These are phyloP conservation scores for Rotaria magnacalcarata DNA, from an alignment of 2,888 invertebrate species.

Conservation along the genomic window DNA sequence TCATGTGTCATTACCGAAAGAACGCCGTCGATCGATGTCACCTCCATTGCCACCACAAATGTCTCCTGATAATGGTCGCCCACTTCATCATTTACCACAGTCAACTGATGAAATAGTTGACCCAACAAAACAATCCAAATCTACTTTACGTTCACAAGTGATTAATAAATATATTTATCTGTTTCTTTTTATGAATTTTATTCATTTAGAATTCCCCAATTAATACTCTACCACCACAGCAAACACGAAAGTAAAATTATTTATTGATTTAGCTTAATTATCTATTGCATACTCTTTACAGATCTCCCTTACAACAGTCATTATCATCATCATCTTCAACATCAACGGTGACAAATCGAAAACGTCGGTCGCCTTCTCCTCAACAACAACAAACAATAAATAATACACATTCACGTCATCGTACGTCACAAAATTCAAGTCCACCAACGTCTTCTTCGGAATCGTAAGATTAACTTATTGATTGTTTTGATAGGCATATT, in stretches of 20 bases:
- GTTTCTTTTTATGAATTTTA: too few relatives aligned
- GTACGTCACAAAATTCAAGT: background rate
- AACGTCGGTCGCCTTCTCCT: background rate
- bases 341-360: background rate
- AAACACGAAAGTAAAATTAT: background rate
- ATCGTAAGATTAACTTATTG: background rate
- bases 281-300: background rate
- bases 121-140: background rate
- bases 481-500: background rate
- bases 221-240: background rate
- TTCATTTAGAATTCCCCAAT: background rate
- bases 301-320: background rate
- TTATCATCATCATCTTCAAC: background rate
- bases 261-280: background rate
- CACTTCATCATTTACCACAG: background rate
- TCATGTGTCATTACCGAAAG: too few relatives aligned
- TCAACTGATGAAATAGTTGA: background rate
- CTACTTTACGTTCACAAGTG: background rate
- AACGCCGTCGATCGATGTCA: background rate
- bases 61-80: conserved; percentile 27
- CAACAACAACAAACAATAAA: background rate
- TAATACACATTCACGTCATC: background rate
- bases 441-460: conserved; percentile 23
- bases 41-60: conserved; percentile 24
- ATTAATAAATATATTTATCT: background rate